Evolutionary conservation across 37 sponge, comb jelly and placozoan genomes (phyloP), one percentile per base, ranked within the genome.

Genomic region (Eunapius fragilis): DNA sequence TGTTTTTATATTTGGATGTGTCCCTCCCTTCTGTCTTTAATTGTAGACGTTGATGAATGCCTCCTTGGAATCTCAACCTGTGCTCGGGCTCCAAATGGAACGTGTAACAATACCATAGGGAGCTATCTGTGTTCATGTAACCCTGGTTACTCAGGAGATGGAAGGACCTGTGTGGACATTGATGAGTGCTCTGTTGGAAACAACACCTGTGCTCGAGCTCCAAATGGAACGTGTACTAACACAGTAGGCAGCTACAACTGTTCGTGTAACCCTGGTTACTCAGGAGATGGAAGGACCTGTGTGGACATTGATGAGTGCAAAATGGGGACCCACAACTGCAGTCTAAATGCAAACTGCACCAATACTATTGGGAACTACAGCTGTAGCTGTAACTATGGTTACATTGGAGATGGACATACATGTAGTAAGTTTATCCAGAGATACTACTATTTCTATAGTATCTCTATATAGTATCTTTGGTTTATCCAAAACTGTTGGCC

Each of bases 191-290:
- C 37, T 12, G 22, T 4, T 69, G 89, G n/a, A 3, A 26, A 37
- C 31, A 38, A 78, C 25, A 70, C 37, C 24, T 85, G 86, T 69
- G 24, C 69, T 74, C 23, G 22, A 36, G 17, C 58, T 58, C 58
- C 58, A 58, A 84, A 84, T 84, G 84, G 37, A 23, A 36, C 11
- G 10, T 87, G 87, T 48, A 67, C 38, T 67, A 77, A 75, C 32
- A 33, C 28, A n/a, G 38, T 30, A 31, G 90, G 90, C 0, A 84
- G 71, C 25, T 77, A 36, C 28, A 41, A 14, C 23, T 89, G 89
- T 70, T 67, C 58, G 2, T 89, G 89, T 78, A 25, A 69, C 36
- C 48, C 48, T 71, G 89, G 89, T 28, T 89, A 76, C 68, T 70
- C 78, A 38, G 78, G 85, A 28, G 71, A 85, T 84, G 84, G 84